phyloP scores from a whole-genome alignment of 2,797 vertebrate genomes.

The Muraenolepis orangiensis region DNA sequence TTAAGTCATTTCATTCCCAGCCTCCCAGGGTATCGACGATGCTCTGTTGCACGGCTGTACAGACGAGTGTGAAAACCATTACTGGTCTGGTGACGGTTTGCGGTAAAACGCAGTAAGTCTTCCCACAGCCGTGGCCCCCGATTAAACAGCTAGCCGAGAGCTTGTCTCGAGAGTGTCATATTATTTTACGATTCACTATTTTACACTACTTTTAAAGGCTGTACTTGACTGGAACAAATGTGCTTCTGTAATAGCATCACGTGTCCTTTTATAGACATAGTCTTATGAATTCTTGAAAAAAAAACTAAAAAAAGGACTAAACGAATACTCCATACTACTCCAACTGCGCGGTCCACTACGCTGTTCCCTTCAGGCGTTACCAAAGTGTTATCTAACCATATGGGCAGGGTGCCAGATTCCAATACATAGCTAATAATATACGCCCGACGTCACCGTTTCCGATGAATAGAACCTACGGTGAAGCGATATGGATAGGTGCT shows the following conservation, averaged over 20 bases:
- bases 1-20: no score
- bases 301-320: no score
- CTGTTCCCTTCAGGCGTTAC: neutral
- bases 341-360: no score
- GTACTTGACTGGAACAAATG: neutral
- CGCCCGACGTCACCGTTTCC: no score
- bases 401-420: neutral
- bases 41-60: no score
- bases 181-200: no score
- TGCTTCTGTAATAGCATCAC: neutral
- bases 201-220: no score
- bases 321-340: no score
- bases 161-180: no score
- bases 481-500: constrained; percentile 80
- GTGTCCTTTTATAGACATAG: neutral
- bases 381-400: neutral
- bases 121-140: neutral
- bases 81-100: neutral
- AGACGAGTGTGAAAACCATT: neutral
- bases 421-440: no score
- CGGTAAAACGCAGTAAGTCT: neutral
- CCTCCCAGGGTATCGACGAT: no score
- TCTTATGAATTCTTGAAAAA: no score
- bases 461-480: constrained; percentile 76
- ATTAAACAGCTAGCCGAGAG: neutral